These are phyloP conservation scores for Cyclopterus lumpus DNA, from an alignment of 2,797 vertebrate genomes.

Conservation along the genomic window DNA sequence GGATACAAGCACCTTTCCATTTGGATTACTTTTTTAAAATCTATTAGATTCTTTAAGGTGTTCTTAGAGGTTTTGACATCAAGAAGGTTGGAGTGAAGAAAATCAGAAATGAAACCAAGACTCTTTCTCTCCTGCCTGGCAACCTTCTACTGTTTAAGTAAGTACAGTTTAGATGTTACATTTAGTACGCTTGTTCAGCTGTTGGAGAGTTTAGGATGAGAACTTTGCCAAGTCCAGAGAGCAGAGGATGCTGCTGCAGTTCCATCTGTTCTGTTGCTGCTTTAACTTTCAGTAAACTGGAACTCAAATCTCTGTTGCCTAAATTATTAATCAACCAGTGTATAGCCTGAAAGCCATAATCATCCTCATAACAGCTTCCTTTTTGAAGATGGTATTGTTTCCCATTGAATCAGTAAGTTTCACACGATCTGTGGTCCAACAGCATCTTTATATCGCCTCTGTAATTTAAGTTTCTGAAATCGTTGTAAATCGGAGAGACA, in stretches of 20 bases:
- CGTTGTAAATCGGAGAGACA: neutral
- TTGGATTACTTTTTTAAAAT: slow-evolving; percentile 52
- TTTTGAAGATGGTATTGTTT: neutral
- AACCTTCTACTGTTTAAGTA: slow-evolving; percentile 73
- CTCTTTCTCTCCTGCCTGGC: slow-evolving; percentile 64
- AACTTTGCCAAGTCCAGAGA: neutral
- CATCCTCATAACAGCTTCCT: neutral
- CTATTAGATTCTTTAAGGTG: slow-evolving; percentile 13
- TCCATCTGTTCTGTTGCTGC: neutral
- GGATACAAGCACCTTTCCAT: neutral
- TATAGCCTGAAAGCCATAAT: neutral
- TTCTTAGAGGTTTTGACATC: slow-evolving; percentile 39
- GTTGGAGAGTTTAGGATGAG: neutral
- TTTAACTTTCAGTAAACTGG: neutral
- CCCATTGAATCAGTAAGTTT: neutral
- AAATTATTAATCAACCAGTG: neutral
- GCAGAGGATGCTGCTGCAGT: slow-evolving; percentile 6
- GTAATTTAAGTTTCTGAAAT: neutral
- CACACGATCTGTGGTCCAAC: neutral
- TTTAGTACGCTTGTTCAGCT: neutral
- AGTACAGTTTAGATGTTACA: slow-evolving; percentile 60
- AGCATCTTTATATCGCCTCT: neutral
- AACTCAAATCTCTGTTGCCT: neutral
- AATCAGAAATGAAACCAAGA: slow-evolving; percentile 69
- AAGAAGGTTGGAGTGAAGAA: slow-evolving; percentile 33